These are phyloP conservation scores for Pandemis cinnamomeana DNA, from an alignment of 2,888 invertebrate genomes.

Conservation along the genomic window DNA sequence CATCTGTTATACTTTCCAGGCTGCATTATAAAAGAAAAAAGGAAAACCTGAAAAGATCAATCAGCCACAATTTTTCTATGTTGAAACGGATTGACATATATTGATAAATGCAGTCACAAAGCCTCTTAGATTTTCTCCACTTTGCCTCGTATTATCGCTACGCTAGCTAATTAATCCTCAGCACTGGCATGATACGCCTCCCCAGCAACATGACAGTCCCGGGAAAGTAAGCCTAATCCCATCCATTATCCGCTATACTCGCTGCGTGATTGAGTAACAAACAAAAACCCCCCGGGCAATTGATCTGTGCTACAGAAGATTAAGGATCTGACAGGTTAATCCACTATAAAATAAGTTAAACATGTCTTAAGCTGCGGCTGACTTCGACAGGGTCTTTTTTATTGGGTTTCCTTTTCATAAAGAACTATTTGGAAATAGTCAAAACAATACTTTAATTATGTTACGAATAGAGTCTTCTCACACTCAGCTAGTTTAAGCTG, in stretches of 20 bases:
- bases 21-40: too few relatives aligned
- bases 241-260: slow-evolving; percentile 34
- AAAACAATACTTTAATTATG: too few relatives aligned
- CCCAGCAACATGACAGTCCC: slow-evolving; percentile 4
- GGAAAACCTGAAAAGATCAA: background rate
- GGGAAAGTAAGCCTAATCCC: slow-evolving; percentile 26
- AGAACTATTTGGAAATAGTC: too few relatives aligned
- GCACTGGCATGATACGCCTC: slow-evolving; percentile 4
- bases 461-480: too few relatives aligned
- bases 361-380: background rate
- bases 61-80: too few relatives aligned
- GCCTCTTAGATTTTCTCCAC: background rate
- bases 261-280: slow-evolving; percentile 31
- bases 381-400: background rate
- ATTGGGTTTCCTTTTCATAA: background rate
- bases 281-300: slow-evolving; percentile 26
- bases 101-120: background rate
- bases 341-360: background rate
- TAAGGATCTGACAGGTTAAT: slow-evolving; percentile 18
- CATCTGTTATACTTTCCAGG: too few relatives aligned
- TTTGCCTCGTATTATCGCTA: slow-evolving; percentile 9
- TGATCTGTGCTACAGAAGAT: slow-evolving; percentile 28
- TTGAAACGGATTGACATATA: background rate
- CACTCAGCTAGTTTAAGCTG: too few relatives aligned
- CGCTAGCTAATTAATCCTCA: slow-evolving; percentile 25